Percentiles rank a stretch among this genome's conserved stretches.
These are phyloP conservation scores for Halcyon chelicuti DNA, from an alignment of 2,797 vertebrate genomes.

Conservation along the genomic window DNA sequence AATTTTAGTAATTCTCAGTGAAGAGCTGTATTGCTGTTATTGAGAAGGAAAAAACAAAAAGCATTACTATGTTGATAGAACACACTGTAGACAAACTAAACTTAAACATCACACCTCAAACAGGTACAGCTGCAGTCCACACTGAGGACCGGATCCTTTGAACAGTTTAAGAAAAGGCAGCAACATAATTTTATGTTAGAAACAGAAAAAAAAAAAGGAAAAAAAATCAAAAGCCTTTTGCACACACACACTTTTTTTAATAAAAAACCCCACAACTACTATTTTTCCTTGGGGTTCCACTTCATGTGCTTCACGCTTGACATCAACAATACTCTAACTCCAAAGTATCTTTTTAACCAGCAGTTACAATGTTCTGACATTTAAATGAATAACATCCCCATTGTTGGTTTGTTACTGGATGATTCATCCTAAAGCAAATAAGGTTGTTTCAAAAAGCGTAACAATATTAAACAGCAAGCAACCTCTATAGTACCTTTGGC, in stretches of 20 bases:
- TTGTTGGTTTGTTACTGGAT: neutral
- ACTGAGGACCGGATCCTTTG: neutral
- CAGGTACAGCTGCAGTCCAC: neutral
- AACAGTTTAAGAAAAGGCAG: neutral
- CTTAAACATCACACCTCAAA: neutral
- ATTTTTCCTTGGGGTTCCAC: neutral
- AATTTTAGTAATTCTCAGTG: neutral
- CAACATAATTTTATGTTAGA: neutral
- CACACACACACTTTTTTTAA: neutral
- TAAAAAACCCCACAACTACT: too few relatives aligned
- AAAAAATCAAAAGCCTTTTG: neutral
- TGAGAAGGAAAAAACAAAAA: neutral
- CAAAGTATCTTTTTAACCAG: neutral
- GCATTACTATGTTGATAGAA: neutral
- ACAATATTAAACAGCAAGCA: neutral
- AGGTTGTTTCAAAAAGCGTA: neutral
- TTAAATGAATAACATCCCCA: neutral
- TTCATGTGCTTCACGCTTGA: neutral
- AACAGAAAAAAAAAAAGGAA: neutral
- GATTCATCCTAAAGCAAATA: neutral
- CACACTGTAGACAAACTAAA: neutral
- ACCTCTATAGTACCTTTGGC: rapidly evolving
- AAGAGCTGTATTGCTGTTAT: neutral
- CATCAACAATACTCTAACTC: neutral
- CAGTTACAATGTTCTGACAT: neutral